Percentiles rank a stretch among this genome's conserved stretches.
Evolutionary conservation across 2,888 invertebrate species (phyloP).

Genomic region (Oasisia sp.): DNA sequence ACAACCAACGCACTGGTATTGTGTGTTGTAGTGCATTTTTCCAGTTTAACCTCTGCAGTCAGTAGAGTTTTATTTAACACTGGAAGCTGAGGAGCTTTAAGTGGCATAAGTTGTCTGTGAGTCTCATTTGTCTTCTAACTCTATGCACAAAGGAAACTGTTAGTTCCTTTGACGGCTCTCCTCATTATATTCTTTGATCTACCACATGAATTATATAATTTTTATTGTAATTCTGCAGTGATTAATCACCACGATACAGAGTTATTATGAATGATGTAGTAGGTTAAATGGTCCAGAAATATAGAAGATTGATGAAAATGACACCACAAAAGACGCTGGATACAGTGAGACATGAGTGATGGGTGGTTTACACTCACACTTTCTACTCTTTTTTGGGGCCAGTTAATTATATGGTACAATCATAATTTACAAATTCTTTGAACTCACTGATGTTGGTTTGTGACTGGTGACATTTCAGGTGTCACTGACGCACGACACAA

Average conservation of each 20-base stretch:
- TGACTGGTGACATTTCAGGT: background rate
- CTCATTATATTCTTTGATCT: background rate
- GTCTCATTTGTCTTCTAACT: background rate
- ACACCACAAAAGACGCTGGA: background rate
- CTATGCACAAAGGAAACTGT: background rate
- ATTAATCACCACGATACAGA: background rate
- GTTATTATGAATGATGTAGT: background rate
- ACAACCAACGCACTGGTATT: background rate
- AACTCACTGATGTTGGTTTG: background rate
- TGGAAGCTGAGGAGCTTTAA: background rate
- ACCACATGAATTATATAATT: background rate
- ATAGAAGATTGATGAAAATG: background rate
- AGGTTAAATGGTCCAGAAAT: background rate
- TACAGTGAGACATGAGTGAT: background rate
- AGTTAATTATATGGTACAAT: background rate
- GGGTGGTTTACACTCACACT: background rate
- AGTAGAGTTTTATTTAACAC: background rate
- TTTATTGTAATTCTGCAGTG: background rate
- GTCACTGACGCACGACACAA: background rate
- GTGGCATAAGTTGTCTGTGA: background rate
- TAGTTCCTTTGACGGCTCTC: background rate
- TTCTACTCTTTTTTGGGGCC: background rate
- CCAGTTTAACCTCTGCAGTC: background rate
- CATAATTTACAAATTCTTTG: background rate
- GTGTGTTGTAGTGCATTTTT: background rate